Evolutionary conservation across 2,888 invertebrate species (phyloP).

Genomic region (Tyria jacobaeae): DNA sequence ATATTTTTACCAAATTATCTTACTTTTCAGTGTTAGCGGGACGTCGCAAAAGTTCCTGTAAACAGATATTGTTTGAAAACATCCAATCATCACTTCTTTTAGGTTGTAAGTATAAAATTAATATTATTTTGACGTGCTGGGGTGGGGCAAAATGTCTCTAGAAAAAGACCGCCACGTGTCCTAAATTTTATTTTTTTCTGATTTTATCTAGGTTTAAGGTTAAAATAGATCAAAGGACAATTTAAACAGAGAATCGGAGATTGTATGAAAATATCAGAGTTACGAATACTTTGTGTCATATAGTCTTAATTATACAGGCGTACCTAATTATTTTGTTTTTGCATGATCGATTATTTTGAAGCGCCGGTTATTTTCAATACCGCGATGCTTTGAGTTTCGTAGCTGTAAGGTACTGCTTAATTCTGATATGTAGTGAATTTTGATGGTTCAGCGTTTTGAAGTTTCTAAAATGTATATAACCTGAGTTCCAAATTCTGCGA

Average conservation of each 20-base stretch:
- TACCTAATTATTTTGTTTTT: constrained; percentile 64
- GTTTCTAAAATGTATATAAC: constrained; percentile 6
- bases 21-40: constrained; percentile 70
- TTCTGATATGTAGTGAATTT: neutral
- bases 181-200: constrained; percentile 68
- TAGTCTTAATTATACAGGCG: constrained; percentile 24
- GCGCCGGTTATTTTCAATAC: constrained; percentile 51
- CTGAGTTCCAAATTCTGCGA: neutral
- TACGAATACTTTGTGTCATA: constrained; percentile 14
- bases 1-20: constrained; percentile 81
- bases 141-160: constrained; percentile 83
- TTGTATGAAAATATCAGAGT: constrained; percentile 22
- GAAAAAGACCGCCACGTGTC: constrained; percentile 84
- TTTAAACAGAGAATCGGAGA: constrained; percentile 19
- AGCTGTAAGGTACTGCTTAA: neutral
- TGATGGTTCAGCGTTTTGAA: neutral
- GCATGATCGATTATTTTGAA: constrained; percentile 67
- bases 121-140: constrained; percentile 77
- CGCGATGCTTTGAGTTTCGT: constrained; percentile 1
- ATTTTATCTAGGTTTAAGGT: constrained; percentile 48
- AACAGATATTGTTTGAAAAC: constrained; percentile 66
- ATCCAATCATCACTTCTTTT: constrained; percentile 62
- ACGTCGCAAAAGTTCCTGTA: constrained; percentile 59
- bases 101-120: constrained; percentile 68
- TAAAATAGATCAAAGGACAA: constrained; percentile 26